These are phyloP conservation scores for Homarus gammarus DNA, from an alignment of 2,888 invertebrate genomes.

Conservation along the genomic window DNA sequence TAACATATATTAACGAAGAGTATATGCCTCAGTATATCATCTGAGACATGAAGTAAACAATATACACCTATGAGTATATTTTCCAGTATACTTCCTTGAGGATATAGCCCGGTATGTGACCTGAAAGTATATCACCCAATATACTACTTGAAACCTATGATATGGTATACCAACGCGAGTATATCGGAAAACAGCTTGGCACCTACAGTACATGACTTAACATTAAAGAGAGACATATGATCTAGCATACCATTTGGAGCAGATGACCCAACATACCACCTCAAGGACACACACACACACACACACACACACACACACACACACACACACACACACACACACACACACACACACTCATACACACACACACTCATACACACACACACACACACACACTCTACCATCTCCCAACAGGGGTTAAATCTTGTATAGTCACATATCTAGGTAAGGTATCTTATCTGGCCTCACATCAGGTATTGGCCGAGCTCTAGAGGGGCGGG, in stretches of 20 bases:
- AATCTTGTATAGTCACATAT: background rate
- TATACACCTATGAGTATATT: too few relatives aligned
- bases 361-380: too few relatives aligned
- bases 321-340: background rate
- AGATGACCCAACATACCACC: too few relatives aligned
- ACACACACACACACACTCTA: background rate
- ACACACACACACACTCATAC: constrained; percentile 14
- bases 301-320: too few relatives aligned
- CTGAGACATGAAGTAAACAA: background rate
- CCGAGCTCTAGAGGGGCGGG: background rate
- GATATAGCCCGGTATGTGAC: background rate
- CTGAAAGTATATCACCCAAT: background rate
- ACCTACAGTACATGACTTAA: background rate
- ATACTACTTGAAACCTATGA: background rate
- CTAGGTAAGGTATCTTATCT: background rate
- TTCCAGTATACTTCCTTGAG: background rate
- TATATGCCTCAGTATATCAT: background rate
- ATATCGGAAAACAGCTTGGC: background rate
- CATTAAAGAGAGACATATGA: background rate
- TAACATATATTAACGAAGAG: background rate
- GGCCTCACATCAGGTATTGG: background rate
- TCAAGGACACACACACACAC: too few relatives aligned
- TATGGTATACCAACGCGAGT: background rate
- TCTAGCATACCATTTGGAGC: background rate
- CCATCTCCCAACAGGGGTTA: too few relatives aligned